These are phyloP conservation scores for Antennarius striatus DNA, from an alignment of 2,113 vertebrate genomes.

Conservation along the genomic window DNA sequence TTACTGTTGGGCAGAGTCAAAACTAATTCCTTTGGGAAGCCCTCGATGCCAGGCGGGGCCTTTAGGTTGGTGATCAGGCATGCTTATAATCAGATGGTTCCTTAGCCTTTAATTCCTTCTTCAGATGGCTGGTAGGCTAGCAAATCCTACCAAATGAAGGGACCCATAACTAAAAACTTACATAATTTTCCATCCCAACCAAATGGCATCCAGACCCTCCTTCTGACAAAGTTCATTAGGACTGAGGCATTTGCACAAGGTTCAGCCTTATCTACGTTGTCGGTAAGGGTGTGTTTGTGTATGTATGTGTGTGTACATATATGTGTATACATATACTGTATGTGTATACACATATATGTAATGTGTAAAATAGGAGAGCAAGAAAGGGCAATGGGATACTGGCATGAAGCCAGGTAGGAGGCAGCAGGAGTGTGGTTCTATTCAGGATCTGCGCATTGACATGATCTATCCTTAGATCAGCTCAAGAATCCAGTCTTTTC, in stretches of 20 bases:
- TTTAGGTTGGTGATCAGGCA: constrained; percentile 74
- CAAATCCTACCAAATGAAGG: constrained; percentile 80
- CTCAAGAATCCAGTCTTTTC: constrained; percentile 69
- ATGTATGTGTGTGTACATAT: constrained; percentile 5
- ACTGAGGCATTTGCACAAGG: constrained; percentile 52
- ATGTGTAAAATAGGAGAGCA: not conserved
- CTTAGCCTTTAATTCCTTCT: constrained; percentile 76
- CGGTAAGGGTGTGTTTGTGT: constrained; percentile 18
- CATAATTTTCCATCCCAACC: constrained; percentile 74
- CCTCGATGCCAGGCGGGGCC: constrained; percentile 57
- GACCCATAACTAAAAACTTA: constrained; percentile 77
- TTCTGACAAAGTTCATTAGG: constrained; percentile 69
- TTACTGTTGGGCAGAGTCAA: constrained; percentile 49
- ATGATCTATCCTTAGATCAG: constrained; percentile 57
- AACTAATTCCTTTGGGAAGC: constrained; percentile 71
- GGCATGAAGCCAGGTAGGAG: constrained; percentile 54
- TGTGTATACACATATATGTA: not conserved
- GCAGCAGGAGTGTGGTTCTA: constrained; percentile 49
- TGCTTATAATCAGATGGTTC: constrained; percentile 78
- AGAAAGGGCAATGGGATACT: constrained; percentile 22
- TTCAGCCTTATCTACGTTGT: constrained; percentile 48
- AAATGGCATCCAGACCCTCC: constrained; percentile 74
- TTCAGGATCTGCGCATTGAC: constrained; percentile 46
- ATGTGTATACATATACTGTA: not conserved
- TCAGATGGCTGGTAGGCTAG: constrained; percentile 67